These are phyloP conservation scores for Bubalus kerabau DNA, from an alignment of 2,113 vertebrate genomes.

Conservation along the genomic window DNA sequence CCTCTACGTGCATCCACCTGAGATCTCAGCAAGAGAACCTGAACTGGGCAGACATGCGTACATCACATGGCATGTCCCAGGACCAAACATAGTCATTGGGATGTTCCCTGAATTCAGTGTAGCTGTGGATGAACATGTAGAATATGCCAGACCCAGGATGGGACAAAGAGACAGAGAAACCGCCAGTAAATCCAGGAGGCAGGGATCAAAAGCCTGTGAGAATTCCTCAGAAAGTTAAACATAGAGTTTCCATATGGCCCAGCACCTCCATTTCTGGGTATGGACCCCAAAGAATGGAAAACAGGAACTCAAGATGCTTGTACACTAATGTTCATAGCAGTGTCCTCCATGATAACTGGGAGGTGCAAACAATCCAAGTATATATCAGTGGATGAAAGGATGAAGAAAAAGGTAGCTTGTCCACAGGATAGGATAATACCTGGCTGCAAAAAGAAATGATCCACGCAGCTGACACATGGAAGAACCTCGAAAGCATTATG, in stretches of 20 bases:
- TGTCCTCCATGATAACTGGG: rapidly evolving
- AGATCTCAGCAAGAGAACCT: too few relatives aligned
- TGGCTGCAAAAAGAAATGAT: not conserved
- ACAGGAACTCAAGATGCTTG: rapidly evolving
- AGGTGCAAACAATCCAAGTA: not conserved
- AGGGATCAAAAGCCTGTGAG: too few relatives aligned
- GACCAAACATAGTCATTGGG: rapidly evolving
- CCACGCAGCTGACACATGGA: rapidly evolving
- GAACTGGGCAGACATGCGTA: rapidly evolving
- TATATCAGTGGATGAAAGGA: not conserved
- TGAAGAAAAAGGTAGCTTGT: not conserved
- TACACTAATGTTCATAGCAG: rapidly evolving
- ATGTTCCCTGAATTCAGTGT: not conserved
- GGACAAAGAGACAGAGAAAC: not conserved
- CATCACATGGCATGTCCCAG: not conserved
- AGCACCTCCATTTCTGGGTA: not conserved
- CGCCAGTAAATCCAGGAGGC: rapidly evolving
- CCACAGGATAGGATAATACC: rapidly evolving
- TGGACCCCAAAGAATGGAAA: rapidly evolving
- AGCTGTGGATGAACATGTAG: not conserved
- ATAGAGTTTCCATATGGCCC: too few relatives aligned
- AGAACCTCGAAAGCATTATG: rapidly evolving
- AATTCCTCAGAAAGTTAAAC: not conserved
- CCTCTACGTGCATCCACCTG: rapidly evolving
- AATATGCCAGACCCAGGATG: not conserved